Percentiles rank a stretch among this genome's conserved stretches.
Evolutionary conservation across 2,888 invertebrate species (phyloP).

Genomic region (Steinernema hermaphroditum): DNA sequence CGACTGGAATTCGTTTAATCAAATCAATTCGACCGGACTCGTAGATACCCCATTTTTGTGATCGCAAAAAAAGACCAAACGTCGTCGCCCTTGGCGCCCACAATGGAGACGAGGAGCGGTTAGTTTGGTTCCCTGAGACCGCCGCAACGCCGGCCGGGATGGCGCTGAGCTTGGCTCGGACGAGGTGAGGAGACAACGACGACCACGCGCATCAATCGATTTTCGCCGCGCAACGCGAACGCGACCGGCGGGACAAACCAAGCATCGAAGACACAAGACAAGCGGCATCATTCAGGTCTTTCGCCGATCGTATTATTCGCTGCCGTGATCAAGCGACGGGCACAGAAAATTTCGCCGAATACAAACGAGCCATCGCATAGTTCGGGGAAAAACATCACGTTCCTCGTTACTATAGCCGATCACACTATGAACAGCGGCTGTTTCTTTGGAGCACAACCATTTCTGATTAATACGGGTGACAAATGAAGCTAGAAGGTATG

Average conservation of each 20-base stretch:
- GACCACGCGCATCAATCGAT: slow-evolving; percentile 25
- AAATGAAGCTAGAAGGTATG: too few relatives aligned
- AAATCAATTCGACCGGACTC: too few relatives aligned
- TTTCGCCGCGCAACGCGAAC: slow-evolving; percentile 30
- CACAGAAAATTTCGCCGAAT: too few relatives aligned
- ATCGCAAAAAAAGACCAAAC: background rate
- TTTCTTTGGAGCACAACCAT: too few relatives aligned
- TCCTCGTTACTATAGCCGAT: too few relatives aligned
- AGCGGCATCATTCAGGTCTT: background rate
- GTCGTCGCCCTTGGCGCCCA: background rate
- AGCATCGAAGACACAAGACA: background rate
- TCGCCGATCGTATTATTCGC: too few relatives aligned
- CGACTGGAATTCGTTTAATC: background rate
- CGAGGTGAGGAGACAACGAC: slow-evolving; percentile 15
- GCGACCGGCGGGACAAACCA: background rate
- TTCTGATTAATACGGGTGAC: too few relatives aligned
- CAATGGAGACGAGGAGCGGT: background rate
- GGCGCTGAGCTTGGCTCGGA: slow-evolving; percentile 26
- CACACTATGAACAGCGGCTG: too few relatives aligned
- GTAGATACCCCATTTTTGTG: too few relatives aligned
- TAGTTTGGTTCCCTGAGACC: slow-evolving; percentile 16
- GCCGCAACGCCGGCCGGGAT: slow-evolving; percentile 8
- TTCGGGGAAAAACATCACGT: too few relatives aligned
- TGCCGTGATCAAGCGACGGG: too few relatives aligned
- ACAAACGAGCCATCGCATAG: too few relatives aligned